Evolutionary conservation across 2,113 vertebrate genomes (phyloP).

Genomic region (Coptodon rendalli): DNA sequence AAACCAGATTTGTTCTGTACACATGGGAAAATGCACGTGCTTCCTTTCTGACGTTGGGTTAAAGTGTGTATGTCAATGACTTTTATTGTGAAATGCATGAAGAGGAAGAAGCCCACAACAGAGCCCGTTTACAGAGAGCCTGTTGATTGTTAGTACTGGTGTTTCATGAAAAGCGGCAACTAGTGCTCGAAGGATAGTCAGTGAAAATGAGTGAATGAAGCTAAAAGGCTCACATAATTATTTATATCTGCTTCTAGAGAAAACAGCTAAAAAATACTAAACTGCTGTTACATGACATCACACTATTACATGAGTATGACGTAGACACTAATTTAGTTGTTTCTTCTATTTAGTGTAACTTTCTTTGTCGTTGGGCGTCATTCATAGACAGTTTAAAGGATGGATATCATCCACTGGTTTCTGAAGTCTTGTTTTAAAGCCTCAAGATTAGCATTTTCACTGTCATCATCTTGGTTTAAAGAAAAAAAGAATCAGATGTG

Average conservation of each 20-base stretch:
- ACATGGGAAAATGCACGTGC: background rate
- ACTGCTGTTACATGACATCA: background rate
- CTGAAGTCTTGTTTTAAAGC: background rate
- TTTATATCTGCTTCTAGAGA: background rate
- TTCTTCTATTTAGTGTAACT: background rate
- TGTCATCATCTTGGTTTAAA: background rate
- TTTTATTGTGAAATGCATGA: background rate
- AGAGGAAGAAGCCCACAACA: background rate
- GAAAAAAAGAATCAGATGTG: background rate
- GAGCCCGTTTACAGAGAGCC: background rate
- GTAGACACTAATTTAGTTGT: too few species aligned
- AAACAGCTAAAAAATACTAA: background rate
- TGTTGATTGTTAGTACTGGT: background rate
- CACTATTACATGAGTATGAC: background rate
- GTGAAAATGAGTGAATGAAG: background rate
- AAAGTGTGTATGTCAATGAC: background rate
- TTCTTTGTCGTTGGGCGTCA: background rate
- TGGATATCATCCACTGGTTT: background rate
- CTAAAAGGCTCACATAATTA: background rate
- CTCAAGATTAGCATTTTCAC: background rate
- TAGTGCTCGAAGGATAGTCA: background rate
- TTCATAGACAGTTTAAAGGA: background rate
- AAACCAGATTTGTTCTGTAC: background rate
- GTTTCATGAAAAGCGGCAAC: background rate
- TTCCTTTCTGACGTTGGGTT: background rate